Base-by-base conservation (phyloP, 2,888 invertebrate species). In the Serripes groenlandicus region DNA sequence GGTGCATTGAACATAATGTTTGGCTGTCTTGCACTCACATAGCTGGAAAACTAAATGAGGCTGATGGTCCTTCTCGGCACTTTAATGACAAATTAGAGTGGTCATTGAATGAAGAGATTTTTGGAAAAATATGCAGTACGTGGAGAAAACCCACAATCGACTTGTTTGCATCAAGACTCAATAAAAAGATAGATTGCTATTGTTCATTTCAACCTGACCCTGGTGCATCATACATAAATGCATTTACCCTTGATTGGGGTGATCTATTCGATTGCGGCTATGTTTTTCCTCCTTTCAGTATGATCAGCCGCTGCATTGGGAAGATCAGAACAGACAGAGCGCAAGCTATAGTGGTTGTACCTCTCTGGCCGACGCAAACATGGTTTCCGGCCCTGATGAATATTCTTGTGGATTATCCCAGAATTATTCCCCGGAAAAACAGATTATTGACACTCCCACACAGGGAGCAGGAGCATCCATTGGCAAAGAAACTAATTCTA, bases 41-140 rank as follows among this genome's bases (percentile, higher is more conserved):
- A 21, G 30, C 83, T 34, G 78, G 83, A 3, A 49, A 37, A 32
- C 23, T 15, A 52, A 78, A 84, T 68, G 52, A 75, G 26, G 79
- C 79, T 23, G 82, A 85, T 74, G 35, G 1, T 7, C 58, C 62
- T 70, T 76, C 79, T 32, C n/a, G 80, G 37, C 9, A 52, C 9
- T 80, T 83, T 56, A 74, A 83, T 42, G 80, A 83, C 26, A 23
- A 73, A 2, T 70, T 64, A 35, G 83, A 86, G 78, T 80, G 83
- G 86, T 73, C 62, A 56, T 60, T 86, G n/a, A 32, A 72, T 15
- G 4, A 34, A n/a, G 21, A 74, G 18, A 32, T 76, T 37, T 83
- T 83, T 60, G 7, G 32, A 9, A 52, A 69, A 26, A 54, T 71
- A 32, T 52, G 68, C 42, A 15, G 37, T 11, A 3, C 28, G 3